Evolutionary conservation across 2,113 vertebrate species (phyloP).

Genomic region (Entosphenus tridentatus): DNA sequence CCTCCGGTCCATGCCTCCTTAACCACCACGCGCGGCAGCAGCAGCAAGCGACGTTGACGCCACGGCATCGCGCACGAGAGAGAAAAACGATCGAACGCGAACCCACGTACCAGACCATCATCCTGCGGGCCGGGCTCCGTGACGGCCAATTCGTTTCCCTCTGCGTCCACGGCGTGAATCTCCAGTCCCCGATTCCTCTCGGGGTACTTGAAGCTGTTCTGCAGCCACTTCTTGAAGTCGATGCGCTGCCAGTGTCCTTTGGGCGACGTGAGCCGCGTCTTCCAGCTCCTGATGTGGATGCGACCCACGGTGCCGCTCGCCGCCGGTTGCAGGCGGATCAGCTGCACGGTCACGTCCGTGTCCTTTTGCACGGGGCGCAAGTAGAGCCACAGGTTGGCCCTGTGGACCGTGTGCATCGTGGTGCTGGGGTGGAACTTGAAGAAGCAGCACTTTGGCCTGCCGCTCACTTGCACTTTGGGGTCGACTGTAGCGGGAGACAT

Average conservation of each 20-base stretch:
- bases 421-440: constrained; percentile 79
- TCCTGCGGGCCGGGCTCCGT: constrained; percentile 55
- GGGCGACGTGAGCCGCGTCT: constrained; percentile 73
- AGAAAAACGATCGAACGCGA: not conserved
- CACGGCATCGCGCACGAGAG: too few relatives aligned
- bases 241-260: constrained; percentile 83
- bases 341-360: constrained; percentile 82
- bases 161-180: constrained; percentile 76
- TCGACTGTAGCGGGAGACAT: constrained; percentile 42
- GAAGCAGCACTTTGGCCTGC: constrained; percentile 71
- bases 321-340: constrained; percentile 66
- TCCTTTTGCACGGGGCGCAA: constrained; percentile 46
- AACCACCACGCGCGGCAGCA: too few relatives aligned
- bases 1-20: too few relatives aligned
- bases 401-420: constrained; percentile 58
- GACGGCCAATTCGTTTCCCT: constrained; percentile 60
- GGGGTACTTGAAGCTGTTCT: constrained; percentile 86
- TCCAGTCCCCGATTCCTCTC: constrained; percentile 96
- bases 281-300: constrained; percentile 73
- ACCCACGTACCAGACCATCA: constrained; percentile 67
- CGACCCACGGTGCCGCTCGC: constrained; percentile 45
- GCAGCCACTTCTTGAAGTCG: constrained; percentile 79
- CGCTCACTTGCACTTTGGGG: constrained; percentile 42
- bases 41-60: too few relatives aligned
- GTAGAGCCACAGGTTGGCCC: constrained; percentile 87